phyloP scores from a whole-genome alignment of 2,113 vertebrate genomes.

The Scomber scombrus region DNA sequence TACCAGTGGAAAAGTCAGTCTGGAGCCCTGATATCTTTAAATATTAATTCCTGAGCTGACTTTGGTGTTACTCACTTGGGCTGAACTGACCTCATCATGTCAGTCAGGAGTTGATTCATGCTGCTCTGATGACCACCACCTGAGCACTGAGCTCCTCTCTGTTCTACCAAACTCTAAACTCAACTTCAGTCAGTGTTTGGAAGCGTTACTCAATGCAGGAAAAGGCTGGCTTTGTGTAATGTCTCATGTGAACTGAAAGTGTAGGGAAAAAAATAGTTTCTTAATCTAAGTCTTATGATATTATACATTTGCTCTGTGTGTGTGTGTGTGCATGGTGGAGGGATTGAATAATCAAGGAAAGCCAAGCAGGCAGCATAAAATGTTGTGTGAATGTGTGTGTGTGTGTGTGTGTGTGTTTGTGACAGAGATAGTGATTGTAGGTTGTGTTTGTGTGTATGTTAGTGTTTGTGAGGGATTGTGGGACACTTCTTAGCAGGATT shows the following conservation, averaged over 20 bases:
- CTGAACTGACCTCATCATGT: not conserved
- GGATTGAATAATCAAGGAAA: not conserved
- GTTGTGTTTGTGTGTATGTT: constrained; percentile 24
- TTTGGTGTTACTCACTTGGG: not conserved
- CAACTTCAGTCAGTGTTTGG: not conserved
- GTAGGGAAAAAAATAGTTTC: not conserved
- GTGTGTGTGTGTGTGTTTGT: constrained; percentile 15
- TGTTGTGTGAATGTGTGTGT: not conserved
- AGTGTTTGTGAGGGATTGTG: constrained; percentile 38
- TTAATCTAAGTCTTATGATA: not conserved
- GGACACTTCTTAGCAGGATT: constrained; percentile 76
- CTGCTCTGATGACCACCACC: not conserved
- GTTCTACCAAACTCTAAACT: not conserved
- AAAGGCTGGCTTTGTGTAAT: not conserved
- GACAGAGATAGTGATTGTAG: not conserved
- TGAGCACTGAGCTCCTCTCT: not conserved
- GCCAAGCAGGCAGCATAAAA: not conserved
- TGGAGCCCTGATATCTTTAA: no score
- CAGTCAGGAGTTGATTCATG: not conserved
- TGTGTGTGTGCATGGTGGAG: not conserved
- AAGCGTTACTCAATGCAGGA: not conserved
- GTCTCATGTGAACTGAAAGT: not conserved
- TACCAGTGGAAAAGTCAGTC: no score
- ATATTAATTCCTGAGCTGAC: not conserved
- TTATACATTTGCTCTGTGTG: not conserved